Conservation (phyloP, 2,113 vertebrate species). For the Plecturocebus donacophilus region DNA sequence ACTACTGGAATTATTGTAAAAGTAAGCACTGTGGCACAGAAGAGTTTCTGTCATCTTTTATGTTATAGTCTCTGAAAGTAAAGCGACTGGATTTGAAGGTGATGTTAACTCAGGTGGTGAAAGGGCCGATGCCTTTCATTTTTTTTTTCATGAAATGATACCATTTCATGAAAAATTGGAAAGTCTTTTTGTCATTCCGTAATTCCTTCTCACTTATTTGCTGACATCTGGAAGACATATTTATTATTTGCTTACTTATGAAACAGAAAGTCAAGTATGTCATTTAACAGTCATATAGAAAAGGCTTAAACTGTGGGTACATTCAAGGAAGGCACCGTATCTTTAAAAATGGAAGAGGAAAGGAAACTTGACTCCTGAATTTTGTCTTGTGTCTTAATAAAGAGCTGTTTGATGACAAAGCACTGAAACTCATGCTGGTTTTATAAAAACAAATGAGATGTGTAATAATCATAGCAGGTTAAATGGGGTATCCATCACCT, state of each 20-base stretch:
- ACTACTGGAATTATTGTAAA: conserved; percentile 56
- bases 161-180: neutral
- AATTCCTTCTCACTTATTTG: neutral
- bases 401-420: neutral
- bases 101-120: neutral
- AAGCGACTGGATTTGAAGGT: neutral
- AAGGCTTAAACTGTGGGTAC: neutral
- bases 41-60: conserved; percentile 24
- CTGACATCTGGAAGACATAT: neutral
- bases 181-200: neutral
- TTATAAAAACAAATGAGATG: neutral
- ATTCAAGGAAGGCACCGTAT: neutral
- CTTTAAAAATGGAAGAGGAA: neutral
- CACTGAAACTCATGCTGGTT: neutral
- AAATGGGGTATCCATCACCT: no score
- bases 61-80: neutral
- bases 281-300: neutral
- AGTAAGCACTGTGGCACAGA: neutral
- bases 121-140: no score
- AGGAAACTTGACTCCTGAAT: neutral
- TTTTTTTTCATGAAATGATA: no score
- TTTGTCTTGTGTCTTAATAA: neutral
- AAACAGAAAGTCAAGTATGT: neutral
- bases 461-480: no score
- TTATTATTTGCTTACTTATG: neutral